A percentile compares a stretch with the other conserved stretches of the same genome.
Conservation (phyloP, 2,797 vertebrate genomes). For the Catostomus latipinnis region DNA sequence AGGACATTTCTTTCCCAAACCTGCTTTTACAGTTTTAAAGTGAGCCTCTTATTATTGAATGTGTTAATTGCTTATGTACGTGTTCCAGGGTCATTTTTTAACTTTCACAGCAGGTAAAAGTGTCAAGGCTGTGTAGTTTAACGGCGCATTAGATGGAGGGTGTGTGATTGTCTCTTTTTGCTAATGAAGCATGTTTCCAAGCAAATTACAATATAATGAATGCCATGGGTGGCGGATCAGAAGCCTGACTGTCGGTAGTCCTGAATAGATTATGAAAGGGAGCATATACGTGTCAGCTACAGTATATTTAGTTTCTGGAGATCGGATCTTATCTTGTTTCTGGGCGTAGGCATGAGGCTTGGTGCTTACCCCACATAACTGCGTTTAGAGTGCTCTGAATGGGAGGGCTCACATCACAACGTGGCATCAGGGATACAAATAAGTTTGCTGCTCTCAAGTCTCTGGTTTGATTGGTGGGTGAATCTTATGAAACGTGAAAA, state of each 20-base stretch:
- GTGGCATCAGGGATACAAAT: constrained; percentile 74
- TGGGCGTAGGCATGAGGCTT: constrained; percentile 37
- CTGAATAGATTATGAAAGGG: too few relatives aligned
- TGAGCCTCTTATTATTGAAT: too few relatives aligned
- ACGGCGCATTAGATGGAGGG: too few relatives aligned
- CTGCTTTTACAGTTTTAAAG: too few relatives aligned
- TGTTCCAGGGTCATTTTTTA: too few relatives aligned
- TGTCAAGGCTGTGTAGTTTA: too few relatives aligned
- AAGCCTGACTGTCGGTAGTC: too few relatives aligned
- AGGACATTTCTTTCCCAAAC: too few relatives aligned
- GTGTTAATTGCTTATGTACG: too few relatives aligned
- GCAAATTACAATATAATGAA: not conserved
- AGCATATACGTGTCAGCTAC: too few relatives aligned
- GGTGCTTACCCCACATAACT: constrained; percentile 32
- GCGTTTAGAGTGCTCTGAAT: constrained; percentile 48
- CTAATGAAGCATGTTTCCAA: not conserved
- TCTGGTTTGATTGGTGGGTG: not conserved
- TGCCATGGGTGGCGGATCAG: not conserved
- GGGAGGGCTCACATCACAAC: constrained; percentile 79
- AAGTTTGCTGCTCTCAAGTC: constrained; percentile 51
- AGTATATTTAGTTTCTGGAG: not conserved
- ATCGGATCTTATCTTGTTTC: constrained; percentile 39
- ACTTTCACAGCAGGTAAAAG: too few relatives aligned
- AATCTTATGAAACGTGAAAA: not conserved
- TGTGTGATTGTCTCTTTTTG: too few relatives aligned